Evolutionary conservation across 2,888 invertebrate genomes (phyloP).

Genomic region (Perdita meconis): DNA sequence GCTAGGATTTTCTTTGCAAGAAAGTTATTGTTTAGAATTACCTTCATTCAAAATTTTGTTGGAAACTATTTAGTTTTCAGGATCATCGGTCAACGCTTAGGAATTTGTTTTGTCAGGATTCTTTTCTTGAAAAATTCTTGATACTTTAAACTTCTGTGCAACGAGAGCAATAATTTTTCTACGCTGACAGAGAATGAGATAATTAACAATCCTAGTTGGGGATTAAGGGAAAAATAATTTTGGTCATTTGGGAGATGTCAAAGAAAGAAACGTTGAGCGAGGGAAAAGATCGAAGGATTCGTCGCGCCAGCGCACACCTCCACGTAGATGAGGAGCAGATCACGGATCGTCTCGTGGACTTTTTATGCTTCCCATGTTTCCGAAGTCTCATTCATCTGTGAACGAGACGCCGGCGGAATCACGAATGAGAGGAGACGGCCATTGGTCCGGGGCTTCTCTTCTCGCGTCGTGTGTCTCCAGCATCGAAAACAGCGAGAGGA

Average conservation of each 20-base stretch:
- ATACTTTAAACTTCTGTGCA: too few relatives aligned
- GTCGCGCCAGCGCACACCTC: slow-evolving; percentile 17
- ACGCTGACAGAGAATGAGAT: too few relatives aligned
- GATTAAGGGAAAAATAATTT: too few relatives aligned
- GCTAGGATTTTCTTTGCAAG: too few relatives aligned
- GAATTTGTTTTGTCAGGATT: too few relatives aligned
- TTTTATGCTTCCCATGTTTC: slow-evolving; percentile 77
- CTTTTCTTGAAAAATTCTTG: too few relatives aligned
- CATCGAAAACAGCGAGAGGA: slow-evolving; percentile 39
- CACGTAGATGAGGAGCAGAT: slow-evolving; percentile 67
- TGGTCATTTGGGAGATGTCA: background rate
- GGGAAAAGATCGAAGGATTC: slow-evolving; percentile 23
- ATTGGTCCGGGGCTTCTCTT: slow-evolving; percentile 46
- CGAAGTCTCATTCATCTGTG: slow-evolving; percentile 77
- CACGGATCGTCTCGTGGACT: slow-evolving; percentile 62
- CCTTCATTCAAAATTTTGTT: too few relatives aligned
- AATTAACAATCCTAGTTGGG: too few relatives aligned
- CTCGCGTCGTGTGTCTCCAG: slow-evolving; percentile 35
- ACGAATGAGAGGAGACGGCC: slow-evolving; percentile 67
- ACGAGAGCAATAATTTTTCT: too few relatives aligned
- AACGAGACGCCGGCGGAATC: slow-evolving; percentile 71
- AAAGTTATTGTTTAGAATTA: too few relatives aligned
- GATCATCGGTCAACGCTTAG: too few relatives aligned
- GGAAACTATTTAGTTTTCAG: too few relatives aligned
- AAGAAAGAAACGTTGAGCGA: background rate